A percentile compares a stretch with the other conserved stretches of the same genome.
Conservation (phyloP, 2,888 invertebrate genomes). For the Trichacis sp. region DNA sequence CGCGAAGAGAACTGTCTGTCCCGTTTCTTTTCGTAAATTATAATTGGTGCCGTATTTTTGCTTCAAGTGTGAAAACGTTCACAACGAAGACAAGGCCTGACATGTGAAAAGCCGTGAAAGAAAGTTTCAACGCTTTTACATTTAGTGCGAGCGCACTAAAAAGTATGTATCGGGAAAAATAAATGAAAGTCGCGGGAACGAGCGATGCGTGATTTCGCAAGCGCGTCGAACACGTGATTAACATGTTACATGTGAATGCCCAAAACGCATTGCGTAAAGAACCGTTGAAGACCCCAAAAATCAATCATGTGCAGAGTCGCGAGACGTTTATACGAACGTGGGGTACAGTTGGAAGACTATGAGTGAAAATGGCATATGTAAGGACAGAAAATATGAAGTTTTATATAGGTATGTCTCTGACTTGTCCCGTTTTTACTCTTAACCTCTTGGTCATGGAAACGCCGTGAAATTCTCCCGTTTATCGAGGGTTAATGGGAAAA, state of each 20-base stretch:
- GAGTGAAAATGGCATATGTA: no score
- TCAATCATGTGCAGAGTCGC: constrained; percentile 27
- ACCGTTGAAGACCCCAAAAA: constrained; percentile 23
- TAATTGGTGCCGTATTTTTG: no score
- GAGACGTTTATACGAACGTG: constrained; percentile 7
- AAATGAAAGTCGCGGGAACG: background rate
- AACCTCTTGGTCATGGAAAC: no score
- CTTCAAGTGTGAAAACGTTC: no score
- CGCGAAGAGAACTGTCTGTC: no score
- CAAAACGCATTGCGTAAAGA: constrained; percentile 13
- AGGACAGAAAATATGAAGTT: no score
- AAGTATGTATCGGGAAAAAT: background rate
- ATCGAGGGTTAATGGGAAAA: no score
- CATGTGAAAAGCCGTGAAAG: background rate
- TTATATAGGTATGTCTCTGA: no score
- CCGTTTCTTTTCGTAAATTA: no score
- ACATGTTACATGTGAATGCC: background rate
- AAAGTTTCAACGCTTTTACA: background rate
- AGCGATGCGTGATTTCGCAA: background rate
- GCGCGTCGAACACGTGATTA: background rate
- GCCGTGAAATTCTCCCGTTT: background rate
- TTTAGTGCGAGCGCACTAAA: background rate
- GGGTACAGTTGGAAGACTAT: constrained; percentile 26
- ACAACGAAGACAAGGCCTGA: no score
- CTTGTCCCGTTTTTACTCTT: no score